Conservation (phyloP, 2,888 invertebrate species). For the Brachypalpus laphriformis region DNA sequence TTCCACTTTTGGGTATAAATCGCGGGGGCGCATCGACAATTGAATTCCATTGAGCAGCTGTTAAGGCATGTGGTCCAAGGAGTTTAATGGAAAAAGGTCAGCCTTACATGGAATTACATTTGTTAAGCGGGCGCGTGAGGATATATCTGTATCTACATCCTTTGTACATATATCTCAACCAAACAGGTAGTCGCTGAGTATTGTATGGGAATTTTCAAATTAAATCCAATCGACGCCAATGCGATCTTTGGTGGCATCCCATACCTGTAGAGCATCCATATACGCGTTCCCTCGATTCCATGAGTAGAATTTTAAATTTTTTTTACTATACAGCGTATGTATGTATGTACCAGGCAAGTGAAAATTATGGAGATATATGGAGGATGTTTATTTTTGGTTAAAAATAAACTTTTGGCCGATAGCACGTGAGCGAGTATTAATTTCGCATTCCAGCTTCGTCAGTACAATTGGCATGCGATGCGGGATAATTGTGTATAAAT, state of each 20-base stretch:
- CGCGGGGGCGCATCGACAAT: constrained; percentile 8
- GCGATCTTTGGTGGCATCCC: constrained; percentile 22
- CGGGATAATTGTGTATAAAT: background rate
- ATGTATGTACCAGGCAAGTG: constrained; percentile 9
- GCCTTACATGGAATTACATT: constrained; percentile 27
- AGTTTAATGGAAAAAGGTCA: constrained; percentile 11
- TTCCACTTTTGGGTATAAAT: background rate
- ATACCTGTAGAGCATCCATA: constrained; percentile 45
- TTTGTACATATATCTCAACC: background rate
- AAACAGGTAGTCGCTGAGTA: constrained; percentile 8
- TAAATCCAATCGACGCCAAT: constrained; percentile 20
- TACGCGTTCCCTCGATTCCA: constrained; percentile 37
- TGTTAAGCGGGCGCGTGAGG: background rate
- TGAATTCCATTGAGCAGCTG: constrained; percentile 3
- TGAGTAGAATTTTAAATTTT: constrained; percentile 42
- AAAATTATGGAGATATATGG: constrained; percentile 56
- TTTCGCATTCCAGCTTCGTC: background rate
- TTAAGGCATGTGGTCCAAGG: background rate
- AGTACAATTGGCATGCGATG: background rate
- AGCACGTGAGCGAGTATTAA: background rate
- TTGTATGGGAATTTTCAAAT: constrained; percentile 28
- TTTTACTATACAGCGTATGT: constrained; percentile 21
- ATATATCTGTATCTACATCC: background rate
- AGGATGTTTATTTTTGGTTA: constrained; percentile 57
- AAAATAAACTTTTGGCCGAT: constrained; percentile 19